phyloP scores from a whole-genome alignment of 2,888 invertebrate genomes.

The Chymomyza caudatula region DNA sequence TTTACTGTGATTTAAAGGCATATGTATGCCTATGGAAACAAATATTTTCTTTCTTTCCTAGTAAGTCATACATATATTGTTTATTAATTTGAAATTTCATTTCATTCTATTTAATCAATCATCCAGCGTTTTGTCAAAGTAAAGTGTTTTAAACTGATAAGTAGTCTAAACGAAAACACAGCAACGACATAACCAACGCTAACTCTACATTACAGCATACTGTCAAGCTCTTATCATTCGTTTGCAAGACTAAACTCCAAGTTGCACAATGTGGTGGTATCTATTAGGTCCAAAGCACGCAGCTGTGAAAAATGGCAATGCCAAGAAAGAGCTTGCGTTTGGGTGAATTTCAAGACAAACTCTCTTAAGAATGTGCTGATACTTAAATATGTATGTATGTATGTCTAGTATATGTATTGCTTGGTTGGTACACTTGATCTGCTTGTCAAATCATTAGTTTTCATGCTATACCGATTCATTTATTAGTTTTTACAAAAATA shows the following conservation, averaged over 20 bases:
- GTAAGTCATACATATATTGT: too few relatives aligned
- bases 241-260: constrained; percentile 60
- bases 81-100: too few relatives aligned
- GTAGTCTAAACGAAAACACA: neutral
- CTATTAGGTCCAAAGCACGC: constrained; percentile 20
- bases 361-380: neutral
- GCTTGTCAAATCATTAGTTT: neutral
- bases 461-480: neutral
- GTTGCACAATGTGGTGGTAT: constrained; percentile 18
- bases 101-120: neutral
- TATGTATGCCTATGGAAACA: neutral
- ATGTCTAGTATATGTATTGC: neutral
- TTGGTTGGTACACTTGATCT: neutral
- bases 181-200: neutral
- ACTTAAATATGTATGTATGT: neutral
- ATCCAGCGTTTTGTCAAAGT: neutral
- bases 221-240: constrained; percentile 51
- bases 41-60: too few relatives aligned
- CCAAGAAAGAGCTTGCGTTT: neutral
- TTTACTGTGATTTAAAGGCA: neutral
- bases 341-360: neutral
- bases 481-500: neutral
- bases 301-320: neutral
- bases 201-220: neutral
- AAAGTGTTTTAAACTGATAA: neutral